Percentiles rank a stretch among this genome's conserved stretches.
Evolutionary conservation across 1,140 invertebrate genomes (phyloP).

Genomic region (Conopomorpha cramerella): DNA sequence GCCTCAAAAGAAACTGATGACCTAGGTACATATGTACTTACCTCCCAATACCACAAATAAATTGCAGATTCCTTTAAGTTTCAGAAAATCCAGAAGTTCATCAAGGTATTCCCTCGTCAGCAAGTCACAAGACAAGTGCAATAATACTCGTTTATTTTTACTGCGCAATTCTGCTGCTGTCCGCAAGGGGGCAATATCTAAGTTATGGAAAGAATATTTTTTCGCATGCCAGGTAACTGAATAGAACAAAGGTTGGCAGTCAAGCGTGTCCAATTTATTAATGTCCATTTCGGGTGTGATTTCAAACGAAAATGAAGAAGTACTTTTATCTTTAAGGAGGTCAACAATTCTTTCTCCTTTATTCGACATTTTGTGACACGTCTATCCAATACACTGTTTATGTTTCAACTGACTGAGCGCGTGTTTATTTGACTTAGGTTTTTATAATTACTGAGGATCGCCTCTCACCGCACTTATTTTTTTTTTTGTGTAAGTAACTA

Average conservation of each 20-base stretch:
- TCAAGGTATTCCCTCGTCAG: constrained; percentile 26
- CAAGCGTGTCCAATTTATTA: constrained; percentile 18
- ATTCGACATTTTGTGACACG: no score
- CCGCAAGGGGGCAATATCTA: constrained; percentile 27
- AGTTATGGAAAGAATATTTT: constrained; percentile 18
- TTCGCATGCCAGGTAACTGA: constrained; percentile 47
- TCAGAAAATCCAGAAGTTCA: constrained; percentile 15
- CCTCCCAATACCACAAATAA: constrained; percentile 40
- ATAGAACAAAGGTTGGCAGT: constrained; percentile 26
- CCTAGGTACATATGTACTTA: no score
- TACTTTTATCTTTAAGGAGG: constrained; percentile 13
- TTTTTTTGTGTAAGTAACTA: no score
- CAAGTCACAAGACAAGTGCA: constrained; percentile 38
- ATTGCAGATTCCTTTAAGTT: constrained; percentile 29
- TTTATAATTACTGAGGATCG: no score
- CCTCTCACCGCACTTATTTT: no score
- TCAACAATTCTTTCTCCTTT: no score
- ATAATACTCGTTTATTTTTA: constrained; percentile 23
- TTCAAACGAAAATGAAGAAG: constrained; percentile 36
- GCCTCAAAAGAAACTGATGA: no score
- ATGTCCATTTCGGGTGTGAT: constrained; percentile 28
- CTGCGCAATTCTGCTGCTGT: constrained; percentile 19
- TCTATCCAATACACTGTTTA: no score
- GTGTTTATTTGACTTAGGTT: no score
- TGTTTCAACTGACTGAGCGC: no score